Evolutionary conservation across 1,140 invertebrate genomes (phyloP).

Genomic region (Aradophagus sp.): DNA sequence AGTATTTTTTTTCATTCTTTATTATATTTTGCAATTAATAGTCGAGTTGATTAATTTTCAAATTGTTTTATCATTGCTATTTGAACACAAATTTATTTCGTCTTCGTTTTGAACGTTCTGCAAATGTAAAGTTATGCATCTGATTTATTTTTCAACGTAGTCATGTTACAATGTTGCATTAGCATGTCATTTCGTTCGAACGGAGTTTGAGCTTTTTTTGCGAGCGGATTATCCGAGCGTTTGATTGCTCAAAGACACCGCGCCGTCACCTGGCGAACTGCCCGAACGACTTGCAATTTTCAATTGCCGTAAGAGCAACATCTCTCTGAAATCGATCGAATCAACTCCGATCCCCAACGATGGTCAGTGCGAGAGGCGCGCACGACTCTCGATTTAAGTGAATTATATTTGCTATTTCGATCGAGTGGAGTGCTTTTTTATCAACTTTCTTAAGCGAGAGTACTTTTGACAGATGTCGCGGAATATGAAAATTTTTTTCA

Average conservation of each 20-base stretch:
- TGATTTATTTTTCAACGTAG: constrained; percentile 8
- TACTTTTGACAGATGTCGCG: constrained; percentile 58
- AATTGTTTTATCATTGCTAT: no score
- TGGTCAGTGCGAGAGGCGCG: constrained; percentile 66
- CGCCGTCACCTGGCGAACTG: constrained; percentile 69
- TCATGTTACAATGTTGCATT: constrained; percentile 41
- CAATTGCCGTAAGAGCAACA: constrained; percentile 73
- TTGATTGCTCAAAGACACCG: constrained; percentile 59
- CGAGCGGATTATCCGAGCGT: constrained; percentile 46
- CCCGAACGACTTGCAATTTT: constrained; percentile 67
- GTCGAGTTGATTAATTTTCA: no score
- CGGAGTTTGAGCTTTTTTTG: constrained; percentile 33
- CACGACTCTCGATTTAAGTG: constrained; percentile 69
- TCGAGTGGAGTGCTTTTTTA: constrained; percentile 73
- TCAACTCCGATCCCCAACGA: constrained; percentile 57
- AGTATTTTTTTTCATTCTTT: no score
- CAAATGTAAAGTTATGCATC: no score
- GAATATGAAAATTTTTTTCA: constrained; percentile 53
- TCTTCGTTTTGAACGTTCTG: no score
- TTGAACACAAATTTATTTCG: no score
- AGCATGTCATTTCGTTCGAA: constrained; percentile 33
- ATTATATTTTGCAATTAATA: no score
- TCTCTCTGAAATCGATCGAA: constrained; percentile 59
- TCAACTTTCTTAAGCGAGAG: constrained; percentile 56
- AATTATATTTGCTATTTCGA: constrained; percentile 75